Percentiles rank a stretch among this genome's conserved stretches.
phyloP scores from a whole-genome alignment of 2,797 vertebrate species.

The Lithobates pipiens region DNA sequence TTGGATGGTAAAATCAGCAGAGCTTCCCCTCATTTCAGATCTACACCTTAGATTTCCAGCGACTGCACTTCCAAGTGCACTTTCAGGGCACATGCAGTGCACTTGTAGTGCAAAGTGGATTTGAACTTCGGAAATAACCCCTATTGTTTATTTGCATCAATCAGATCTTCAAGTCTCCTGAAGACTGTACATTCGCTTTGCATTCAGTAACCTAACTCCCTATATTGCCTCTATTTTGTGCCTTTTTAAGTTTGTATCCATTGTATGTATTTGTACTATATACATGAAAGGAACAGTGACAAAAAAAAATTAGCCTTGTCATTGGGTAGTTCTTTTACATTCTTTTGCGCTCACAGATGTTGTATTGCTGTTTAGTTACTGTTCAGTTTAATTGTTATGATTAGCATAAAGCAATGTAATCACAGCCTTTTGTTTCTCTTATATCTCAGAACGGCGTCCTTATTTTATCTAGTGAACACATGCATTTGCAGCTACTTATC shows the following conservation, averaged over 20 bases:
- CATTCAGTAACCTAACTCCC: too few relatives aligned
- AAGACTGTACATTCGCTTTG: too few relatives aligned
- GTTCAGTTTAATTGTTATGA: conserved; percentile 38
- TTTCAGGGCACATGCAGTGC: too few relatives aligned
- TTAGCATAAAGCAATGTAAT: conserved; percentile 48
- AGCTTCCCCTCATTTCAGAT: too few relatives aligned
- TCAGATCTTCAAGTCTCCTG: too few relatives aligned
- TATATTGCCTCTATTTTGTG: too few relatives aligned
- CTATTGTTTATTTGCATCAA: too few relatives aligned
- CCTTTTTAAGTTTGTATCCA: not conserved
- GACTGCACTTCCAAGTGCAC: too few relatives aligned
- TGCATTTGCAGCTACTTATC: conserved; percentile 41
- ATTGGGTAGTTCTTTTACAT: not conserved
- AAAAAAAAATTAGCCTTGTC: not conserved
- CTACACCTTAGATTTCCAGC: too few relatives aligned
- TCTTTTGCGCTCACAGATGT: not conserved
- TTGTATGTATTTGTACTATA: not conserved
- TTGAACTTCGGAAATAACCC: too few relatives aligned
- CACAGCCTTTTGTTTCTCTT: conserved; percentile 37
- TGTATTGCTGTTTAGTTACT: conserved; percentile 9
- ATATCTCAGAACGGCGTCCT: conserved; percentile 13
- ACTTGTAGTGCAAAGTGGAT: too few relatives aligned
- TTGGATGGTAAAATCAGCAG: too few relatives aligned
- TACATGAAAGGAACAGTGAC: not conserved
- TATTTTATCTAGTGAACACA: conserved; percentile 37